Base-by-base conservation (phyloP, 1,140 invertebrate species). In the Nylanderia fulva region DNA sequence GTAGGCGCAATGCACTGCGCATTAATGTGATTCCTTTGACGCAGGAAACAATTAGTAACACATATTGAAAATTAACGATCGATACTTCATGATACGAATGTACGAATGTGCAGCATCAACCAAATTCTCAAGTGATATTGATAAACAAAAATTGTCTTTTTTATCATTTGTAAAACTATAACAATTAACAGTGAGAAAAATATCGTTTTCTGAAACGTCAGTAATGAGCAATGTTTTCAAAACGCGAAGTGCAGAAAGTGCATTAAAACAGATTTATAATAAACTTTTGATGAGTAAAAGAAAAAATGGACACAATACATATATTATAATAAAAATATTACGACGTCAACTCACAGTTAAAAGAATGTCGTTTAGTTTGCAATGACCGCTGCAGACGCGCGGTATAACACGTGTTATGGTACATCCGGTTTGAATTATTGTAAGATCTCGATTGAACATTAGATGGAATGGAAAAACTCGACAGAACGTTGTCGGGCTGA, bases 401-500 rank as follows among this genome's bases (percentile, higher is more conserved):
- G 98, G 98, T 89, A 99, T 96, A 9, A 99, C 97, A 72, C 98
- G 96, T 8, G 96, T 96, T 29, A 99, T 97, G 0, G 98, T 98
- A 64, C 97, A 96, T 45, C 99, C 99, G 33, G 97, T 97, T 95
- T 99, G 98, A 45, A 97, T 96, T 88, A 99, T 97, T 88, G 96
- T 96, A 93, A 99, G 95, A 82, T 98, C 96, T 18, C 97, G 96
- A 92, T 99, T 97, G 92, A 99, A 99, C 96, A 99, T 97, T 85
- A 99, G 94, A 93, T 99, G 98, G 93, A 99, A 99, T 15, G 99
- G 99, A 94, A 99, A 99, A 2, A 99, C 97, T 71, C 97, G 96
- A 93, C 98, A 99, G 95, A 99, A 99, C 15, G 98, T 99, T 11
- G 97, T 96, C 18, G 98, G 98, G 92, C 97, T 98, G 64, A 99